Evolutionary conservation across 2,113 vertebrate species (phyloP).

Genomic region (Mormyrus lacerda): DNA sequence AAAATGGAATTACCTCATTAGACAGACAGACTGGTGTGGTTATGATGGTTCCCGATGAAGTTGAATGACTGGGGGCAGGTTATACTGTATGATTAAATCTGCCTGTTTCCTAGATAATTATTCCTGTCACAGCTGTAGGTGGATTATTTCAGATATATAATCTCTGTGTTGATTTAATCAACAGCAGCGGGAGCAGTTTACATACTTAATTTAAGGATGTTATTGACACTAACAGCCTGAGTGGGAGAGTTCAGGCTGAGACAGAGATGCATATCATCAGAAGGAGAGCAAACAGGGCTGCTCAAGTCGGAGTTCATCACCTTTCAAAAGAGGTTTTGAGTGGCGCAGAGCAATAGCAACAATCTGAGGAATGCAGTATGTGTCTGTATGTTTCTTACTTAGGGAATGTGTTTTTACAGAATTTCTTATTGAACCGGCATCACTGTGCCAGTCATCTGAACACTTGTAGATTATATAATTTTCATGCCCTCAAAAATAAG

Average conservation of each 20-base stretch:
- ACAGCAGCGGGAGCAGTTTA: neutral
- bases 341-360: neutral
- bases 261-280: neutral
- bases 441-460: neutral
- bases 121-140: neutral
- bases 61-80: neutral
- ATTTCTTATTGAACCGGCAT: neutral
- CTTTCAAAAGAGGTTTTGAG: neutral
- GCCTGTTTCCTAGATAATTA: neutral
- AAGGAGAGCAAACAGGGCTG: neutral
- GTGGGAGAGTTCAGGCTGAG: neutral
- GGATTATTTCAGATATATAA: neutral
- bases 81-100: neutral
- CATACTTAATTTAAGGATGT: neutral
- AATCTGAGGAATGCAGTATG: neutral
- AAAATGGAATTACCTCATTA: neutral
- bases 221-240: neutral
- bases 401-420: neutral
- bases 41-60: neutral
- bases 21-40: neutral
- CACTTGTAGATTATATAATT: neutral
- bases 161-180: constrained; percentile 5
- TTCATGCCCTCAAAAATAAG: neutral
- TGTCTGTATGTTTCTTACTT: neutral
- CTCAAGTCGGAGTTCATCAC: neutral